These are phyloP conservation scores for Tautogolabrus adspersus DNA, from an alignment of 2,113 vertebrate genomes.

Conservation along the genomic window DNA sequence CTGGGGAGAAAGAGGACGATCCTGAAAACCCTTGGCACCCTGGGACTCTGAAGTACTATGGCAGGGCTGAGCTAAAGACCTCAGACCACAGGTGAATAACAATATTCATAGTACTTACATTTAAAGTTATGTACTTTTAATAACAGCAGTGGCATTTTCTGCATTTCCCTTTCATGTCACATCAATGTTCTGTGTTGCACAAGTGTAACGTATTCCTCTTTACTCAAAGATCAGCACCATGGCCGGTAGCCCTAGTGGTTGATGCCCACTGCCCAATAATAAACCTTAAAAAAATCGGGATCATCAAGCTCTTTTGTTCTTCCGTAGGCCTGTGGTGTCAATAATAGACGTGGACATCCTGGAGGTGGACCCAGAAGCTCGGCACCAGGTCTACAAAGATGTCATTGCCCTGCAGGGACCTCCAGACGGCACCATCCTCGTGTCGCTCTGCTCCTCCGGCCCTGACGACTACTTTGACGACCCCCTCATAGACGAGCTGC, in stretches of 20 bases:
- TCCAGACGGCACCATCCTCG: conserved; percentile 94
- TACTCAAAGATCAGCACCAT: background rate
- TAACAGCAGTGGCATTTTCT: background rate
- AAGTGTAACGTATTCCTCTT: background rate
- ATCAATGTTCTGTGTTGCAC: background rate
- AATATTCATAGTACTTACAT: background rate
- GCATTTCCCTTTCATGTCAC: background rate
- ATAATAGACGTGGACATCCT: conserved; percentile 95
- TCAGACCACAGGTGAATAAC: conserved; percentile 93
- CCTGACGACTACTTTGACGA: conserved; percentile 94
- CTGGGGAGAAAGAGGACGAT: conserved; percentile 84
- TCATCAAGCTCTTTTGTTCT: background rate
- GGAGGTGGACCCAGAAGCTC: conserved; percentile 94
- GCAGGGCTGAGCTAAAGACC: conserved; percentile 97
- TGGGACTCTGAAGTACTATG: conserved; percentile 92
- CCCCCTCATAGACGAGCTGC: conserved; percentile 93
- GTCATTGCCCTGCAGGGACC: conserved; percentile 94
- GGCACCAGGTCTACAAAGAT: conserved; percentile 95
- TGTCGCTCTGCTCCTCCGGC: conserved; percentile 90
- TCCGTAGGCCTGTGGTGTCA: conserved; percentile 92
- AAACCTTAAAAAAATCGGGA: too few species aligned
- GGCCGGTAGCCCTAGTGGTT: too few species aligned
- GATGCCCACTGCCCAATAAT: too few species aligned
- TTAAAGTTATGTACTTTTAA: background rate
- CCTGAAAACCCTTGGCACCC: conserved; percentile 88